Evolutionary conservation across 2,888 invertebrate genomes (phyloP).

Genomic region (Chrysodeixis includens): DNA sequence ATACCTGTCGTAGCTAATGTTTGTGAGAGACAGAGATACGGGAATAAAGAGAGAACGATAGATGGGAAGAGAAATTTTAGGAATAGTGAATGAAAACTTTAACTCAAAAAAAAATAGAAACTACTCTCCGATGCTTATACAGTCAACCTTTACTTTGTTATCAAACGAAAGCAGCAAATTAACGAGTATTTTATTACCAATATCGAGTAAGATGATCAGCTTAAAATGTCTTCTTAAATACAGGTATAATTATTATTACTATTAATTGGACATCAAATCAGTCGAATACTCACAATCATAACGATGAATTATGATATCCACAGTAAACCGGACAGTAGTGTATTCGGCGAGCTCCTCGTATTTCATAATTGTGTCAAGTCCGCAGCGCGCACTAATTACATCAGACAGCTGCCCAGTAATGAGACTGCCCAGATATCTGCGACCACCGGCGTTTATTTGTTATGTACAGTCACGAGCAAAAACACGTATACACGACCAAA

Average conservation of each 20-base stretch:
- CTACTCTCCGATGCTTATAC: no score
- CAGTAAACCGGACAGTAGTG: neutral
- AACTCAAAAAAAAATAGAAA: neutral
- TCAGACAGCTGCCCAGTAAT: conserved; percentile 5
- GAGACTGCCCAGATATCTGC: neutral
- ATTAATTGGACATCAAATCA: neutral
- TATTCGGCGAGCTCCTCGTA: neutral
- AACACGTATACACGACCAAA: no score
- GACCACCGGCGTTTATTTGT: neutral
- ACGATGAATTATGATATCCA: neutral
- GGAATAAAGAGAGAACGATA: neutral
- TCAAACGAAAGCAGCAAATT: no score
- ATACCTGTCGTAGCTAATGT: neutral
- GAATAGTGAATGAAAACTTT: neutral
- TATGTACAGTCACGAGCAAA: no score
- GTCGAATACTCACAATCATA: neutral
- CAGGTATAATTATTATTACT: no score
- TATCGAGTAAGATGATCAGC: no score
- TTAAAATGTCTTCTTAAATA: no score
- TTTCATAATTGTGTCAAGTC: conserved; percentile 23
- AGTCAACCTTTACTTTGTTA: no score
- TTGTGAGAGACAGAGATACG: neutral
- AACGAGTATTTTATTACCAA: no score
- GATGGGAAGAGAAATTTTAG: neutral
- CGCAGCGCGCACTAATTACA: conserved; percentile 17